Evolutionary conservation across 2,888 invertebrate species (phyloP).

Genomic region (Halocaridina rubra): DNA sequence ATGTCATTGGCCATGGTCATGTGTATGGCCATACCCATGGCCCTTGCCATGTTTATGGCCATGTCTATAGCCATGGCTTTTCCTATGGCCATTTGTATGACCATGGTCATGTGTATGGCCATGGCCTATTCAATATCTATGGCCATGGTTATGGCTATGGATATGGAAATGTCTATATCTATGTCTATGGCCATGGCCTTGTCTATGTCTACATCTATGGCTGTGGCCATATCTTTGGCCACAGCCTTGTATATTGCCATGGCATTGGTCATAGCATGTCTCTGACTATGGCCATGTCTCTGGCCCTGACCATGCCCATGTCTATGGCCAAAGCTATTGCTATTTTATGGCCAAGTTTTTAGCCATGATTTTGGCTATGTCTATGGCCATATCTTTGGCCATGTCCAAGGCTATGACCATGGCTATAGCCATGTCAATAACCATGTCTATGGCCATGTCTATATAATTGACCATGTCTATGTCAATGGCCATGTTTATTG

Average conservation of each 20-base stretch:
- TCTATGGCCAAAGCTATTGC: not conserved
- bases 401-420: not conserved
- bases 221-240: not conserved
- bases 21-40: not conserved
- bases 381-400: not conserved
- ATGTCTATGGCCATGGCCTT: not conserved
- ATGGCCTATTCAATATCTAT: not conserved
- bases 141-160: not conserved
- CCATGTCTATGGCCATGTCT: too few relatives aligned
- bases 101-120: not conserved
- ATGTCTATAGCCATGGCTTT: not conserved
- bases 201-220: not conserved
- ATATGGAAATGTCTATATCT: not conserved
- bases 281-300: not conserved
- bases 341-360: not conserved
- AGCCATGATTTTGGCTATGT: not conserved
- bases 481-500: not conserved
- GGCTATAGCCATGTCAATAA: not conserved
- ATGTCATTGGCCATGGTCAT: not conserved
- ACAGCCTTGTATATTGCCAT: not conserved
- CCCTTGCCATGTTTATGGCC: not conserved
- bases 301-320: not conserved
- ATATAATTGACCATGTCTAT: not conserved
- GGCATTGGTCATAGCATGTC: not conserved
- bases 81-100: not conserved